Base-by-base conservation (phyloP, 2,797 vertebrate genomes). In the Menidia menidia region DNA sequence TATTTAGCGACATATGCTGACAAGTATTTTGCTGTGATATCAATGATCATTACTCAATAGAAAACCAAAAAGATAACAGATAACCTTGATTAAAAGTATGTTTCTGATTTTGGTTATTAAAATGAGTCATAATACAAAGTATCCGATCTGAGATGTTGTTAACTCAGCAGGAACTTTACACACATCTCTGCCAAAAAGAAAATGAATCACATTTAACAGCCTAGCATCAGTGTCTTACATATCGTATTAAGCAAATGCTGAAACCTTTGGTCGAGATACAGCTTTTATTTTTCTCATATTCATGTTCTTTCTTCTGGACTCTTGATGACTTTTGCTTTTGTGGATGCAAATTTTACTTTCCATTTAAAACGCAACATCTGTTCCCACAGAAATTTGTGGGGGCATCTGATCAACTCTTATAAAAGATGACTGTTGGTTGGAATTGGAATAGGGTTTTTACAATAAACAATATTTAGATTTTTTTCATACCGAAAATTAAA, bases 401-500 rank as follows among this genome's bases (percentile, higher is more conserved):
- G 56, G 16, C 16, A 56, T 39, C 56, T 64, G 33, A 71, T 63
- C 19, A 45, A 7, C 44, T 33, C n/a, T n/a, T 44, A 9, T 43
- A 57, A 73, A 64, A 15, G 45, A 52, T 62, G 52, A 53, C 44
- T 44, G 30, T 14, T 69, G 19, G 16, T 77, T 64, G 64, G 19
- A 69, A 65, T 67, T 42, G 35, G 64, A 72, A 53, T 48, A 62
- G 42, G 73, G 64, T 71, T 53, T 69, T 25, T 25, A 25, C 25
- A 25, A 1, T 25, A 2, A 25, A 25, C 1, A 25, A 25, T 25
- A 25, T 25, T 25, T 25, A 25, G 25, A 25, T 25, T 1, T 25
- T 25, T 25, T 25, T 25, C 25, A 25, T 25, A 45, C 61, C 73
- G 50, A 79, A 82, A 82, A 77, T 54, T 77, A 42, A 44, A 79